Evolutionary conservation across 2,888 invertebrate species (phyloP), one percentile per base, ranked within the genome.

Genomic region (Nomada ferruginata): DNA sequence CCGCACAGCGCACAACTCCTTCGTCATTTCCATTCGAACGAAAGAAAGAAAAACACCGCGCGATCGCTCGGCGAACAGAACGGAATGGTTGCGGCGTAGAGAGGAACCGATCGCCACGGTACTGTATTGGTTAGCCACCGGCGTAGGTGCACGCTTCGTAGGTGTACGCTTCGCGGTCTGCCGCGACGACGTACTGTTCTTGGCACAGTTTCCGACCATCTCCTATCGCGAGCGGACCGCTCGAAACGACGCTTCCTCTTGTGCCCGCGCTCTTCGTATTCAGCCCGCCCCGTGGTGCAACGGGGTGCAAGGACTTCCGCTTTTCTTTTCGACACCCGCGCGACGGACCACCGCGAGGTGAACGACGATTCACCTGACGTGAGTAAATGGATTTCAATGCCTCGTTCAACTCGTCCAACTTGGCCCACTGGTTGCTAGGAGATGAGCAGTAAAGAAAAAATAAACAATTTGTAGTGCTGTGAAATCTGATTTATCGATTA

Each of bases 171-270:
- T 82, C 78, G 83, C 87, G 83, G 78, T 79, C 80, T 80, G 79
- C 73, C 87, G 74, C 66, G 64, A 63, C 82, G 78, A 68, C 87
- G 81, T 76, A 80, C 85, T 82, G 92, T 91, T 93, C 93, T 93
- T 93, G 92, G 93, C 93, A 93, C 93, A 93, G 93, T 93, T 93
- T 93, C 93, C 91, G 90, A 87, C 89, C 92, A 92, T 92, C 93
- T 92, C 89, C 90, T 91, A 91, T 91, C 90, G 91, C 90, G 92
- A 90, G 84, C 91, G 90, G 90, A 91, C 80, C 86, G 79, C 74
- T 76, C 85, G 80, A n/a, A 20, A 53, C 57, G 23, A 57, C 57
- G 29, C 68, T 47, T 65, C 23, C n/a, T 65, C 29, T 10, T 23
- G 55, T 9, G 10, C 23, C 3, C 36, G 57, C 13, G 11, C 36